Evolutionary conservation across 2,888 invertebrate species (phyloP), one percentile per base, ranked within the genome.

Genomic region (Meta bourneti): DNA sequence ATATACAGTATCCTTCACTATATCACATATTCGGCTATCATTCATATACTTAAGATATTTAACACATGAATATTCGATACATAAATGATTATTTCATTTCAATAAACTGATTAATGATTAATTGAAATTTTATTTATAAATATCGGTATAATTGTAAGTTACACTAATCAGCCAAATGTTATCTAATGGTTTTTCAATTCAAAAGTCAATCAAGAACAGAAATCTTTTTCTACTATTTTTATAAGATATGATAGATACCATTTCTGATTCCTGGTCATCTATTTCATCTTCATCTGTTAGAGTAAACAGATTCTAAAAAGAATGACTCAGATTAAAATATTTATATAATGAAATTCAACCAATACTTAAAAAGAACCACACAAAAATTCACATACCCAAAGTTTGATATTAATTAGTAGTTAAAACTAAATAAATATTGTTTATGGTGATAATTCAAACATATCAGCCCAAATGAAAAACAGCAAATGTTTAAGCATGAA

Each of bases 261-360:
- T 78, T 52, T 70, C 20, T 11, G 54, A 8, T 52, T 89, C 51
- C 48, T 61, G 20, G 8, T 80, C 51, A 13, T 72, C 54, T 49
- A 54, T 75, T n/a, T 85, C 81, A 54, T 16, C 20, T 75, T 90
- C 86, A 71, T 77, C 86, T 51, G 86, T 86, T 48, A 90, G 34
- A 19, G 85, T 90, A 6, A 86, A 71, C 52, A 90, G n/a, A 52
- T 85, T 80, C 90, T 90, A 75, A n/a, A 81, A 6, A 52, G 0
- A 74, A 75, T 72, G 48, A 8, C 34, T 54, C 11, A 61, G 11
- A 34, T 16, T 1, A n/a, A 52, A 77, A 77, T 51, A 49, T 13
- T 51, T 49, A 7, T n/a, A n/a, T 49, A 77, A 49, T 0, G 0
- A 11, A 4, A 74, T 11, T n/a, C 6, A 34, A 8, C 8, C 20